phyloP scores from a whole-genome alignment of 37 sponge, comb jelly and placozoan species.

The Theonella swinhoei region DNA sequence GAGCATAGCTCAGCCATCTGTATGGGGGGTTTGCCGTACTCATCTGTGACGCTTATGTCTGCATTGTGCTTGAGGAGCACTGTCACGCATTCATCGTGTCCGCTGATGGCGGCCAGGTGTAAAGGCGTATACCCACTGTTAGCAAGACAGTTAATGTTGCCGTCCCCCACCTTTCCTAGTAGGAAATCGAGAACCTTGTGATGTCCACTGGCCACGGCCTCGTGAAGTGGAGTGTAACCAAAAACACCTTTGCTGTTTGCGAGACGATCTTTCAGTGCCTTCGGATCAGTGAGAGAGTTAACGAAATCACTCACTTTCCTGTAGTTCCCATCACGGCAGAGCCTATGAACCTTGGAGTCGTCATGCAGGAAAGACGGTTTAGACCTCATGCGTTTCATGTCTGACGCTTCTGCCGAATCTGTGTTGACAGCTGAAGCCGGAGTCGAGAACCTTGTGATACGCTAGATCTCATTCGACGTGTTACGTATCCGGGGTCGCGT shows the following conservation, averaged over 20 bases:
- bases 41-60: conserved; percentile 54
- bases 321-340: conserved; percentile 59
- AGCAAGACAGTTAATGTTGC: conserved; percentile 34
- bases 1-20: conserved; percentile 56
- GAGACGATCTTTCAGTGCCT: conserved; percentile 10
- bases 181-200: conserved; percentile 29
- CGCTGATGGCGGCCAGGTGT: conserved; percentile 72
- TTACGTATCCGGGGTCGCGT: too few species aligned
- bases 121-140: conserved; percentile 74
- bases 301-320: conserved; percentile 40
- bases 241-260: conserved; percentile 52
- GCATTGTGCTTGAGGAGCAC: conserved; percentile 53
- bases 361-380: conserved; percentile 20
- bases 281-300: background rate
- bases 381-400: background rate
- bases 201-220: conserved; percentile 60
- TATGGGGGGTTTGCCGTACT: conserved; percentile 64
- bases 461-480: too few species aligned
- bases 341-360: conserved; percentile 52
- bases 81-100: conserved; percentile 63
- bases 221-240: conserved; percentile 88
- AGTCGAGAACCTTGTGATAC: too few species aligned
- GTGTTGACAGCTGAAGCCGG: too few species aligned
- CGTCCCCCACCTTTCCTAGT: conserved; percentile 9
- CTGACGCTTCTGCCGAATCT: too few species aligned